These are phyloP conservation scores for Poeciliopsis gracilis DNA, from an alignment of 2,797 vertebrate genomes.

Conservation along the genomic window DNA sequence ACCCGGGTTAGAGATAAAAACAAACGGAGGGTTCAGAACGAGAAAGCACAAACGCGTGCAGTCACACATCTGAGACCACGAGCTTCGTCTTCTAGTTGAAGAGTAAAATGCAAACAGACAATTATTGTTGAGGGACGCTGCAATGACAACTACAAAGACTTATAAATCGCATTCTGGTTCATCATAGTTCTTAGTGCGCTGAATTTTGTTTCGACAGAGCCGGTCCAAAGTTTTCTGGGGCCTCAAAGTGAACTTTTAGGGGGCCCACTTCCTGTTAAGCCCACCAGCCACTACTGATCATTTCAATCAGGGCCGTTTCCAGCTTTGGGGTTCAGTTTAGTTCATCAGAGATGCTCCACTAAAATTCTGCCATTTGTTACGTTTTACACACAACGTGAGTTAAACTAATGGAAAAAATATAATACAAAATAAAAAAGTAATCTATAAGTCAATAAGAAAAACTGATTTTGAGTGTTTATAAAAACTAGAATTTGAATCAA, in stretches of 20 bases:
- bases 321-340: not conserved
- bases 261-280: not conserved
- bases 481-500: too few relatives aligned
- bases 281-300: not conserved
- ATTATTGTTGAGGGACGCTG: slow-evolving; percentile 64
- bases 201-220: slow-evolving; percentile 33
- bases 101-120: slow-evolving; percentile 61
- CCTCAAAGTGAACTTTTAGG: not conserved
- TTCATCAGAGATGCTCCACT: not conserved
- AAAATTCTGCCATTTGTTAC: too few relatives aligned
- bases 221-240: not conserved
- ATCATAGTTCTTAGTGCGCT: slow-evolving; percentile 54
- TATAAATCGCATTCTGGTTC: slow-evolving; percentile 60
- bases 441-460: too few relatives aligned
- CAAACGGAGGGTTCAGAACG: slow-evolving; percentile 1
- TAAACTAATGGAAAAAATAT: too few relatives aligned
- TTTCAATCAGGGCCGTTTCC: not conserved
- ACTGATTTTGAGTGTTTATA: too few relatives aligned
- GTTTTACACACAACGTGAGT: too few relatives aligned
- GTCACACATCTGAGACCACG: slow-evolving; percentile 59
- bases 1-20: slow-evolving; percentile 37
- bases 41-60: slow-evolving; percentile 30
- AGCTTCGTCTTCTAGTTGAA: slow-evolving; percentile 55
- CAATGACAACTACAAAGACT: slow-evolving; percentile 72
- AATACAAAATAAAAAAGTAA: too few relatives aligned